phyloP scores from a whole-genome alignment of 2,113 vertebrate genomes.

The Scartelaos histophorus region DNA sequence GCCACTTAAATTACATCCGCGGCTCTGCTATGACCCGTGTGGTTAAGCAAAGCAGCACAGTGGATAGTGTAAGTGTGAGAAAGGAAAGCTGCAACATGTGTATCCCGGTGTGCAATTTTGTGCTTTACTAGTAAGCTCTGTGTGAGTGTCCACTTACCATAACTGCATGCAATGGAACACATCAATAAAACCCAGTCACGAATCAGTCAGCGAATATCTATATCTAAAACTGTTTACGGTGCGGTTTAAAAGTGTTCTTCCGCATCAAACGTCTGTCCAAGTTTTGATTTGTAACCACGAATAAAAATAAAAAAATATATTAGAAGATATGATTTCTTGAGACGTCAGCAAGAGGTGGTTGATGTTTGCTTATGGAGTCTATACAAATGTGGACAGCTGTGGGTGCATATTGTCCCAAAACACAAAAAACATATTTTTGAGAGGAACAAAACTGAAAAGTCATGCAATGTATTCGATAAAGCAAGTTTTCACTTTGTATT shows the following conservation, averaged over 20 bases:
- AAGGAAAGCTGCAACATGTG: constrained; percentile 56
- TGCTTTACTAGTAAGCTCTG: constrained; percentile 22
- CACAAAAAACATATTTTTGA: no score
- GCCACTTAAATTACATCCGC: constrained; percentile 69
- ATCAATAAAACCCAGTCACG: constrained; percentile 43
- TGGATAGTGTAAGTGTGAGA: constrained; percentile 55
- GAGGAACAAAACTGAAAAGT: constrained; percentile 29
- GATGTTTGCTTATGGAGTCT: not conserved
- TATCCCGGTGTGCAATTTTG: constrained; percentile 27
- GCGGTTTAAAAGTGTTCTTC: constrained; percentile 33
- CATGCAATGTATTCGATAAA: constrained; percentile 37
- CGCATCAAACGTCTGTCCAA: constrained; percentile 45
- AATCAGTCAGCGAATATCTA: constrained; percentile 41
- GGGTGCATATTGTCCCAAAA: not conserved
- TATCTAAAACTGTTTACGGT: constrained; percentile 49
- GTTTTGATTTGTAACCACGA: constrained; percentile 49
- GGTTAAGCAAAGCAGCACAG: constrained; percentile 54
- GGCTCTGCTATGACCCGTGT: constrained; percentile 47
- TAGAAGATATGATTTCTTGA: constrained; percentile 47
- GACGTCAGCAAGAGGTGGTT: constrained; percentile 14
- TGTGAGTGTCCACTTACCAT: constrained; percentile 8
- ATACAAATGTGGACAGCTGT: not conserved
- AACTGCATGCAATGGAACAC: constrained; percentile 28
- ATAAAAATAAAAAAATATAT: constrained; percentile 43
- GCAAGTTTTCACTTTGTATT: constrained; percentile 59